Conservation (phyloP, 2,888 invertebrate species). For the Ametastegia equiseti region DNA sequence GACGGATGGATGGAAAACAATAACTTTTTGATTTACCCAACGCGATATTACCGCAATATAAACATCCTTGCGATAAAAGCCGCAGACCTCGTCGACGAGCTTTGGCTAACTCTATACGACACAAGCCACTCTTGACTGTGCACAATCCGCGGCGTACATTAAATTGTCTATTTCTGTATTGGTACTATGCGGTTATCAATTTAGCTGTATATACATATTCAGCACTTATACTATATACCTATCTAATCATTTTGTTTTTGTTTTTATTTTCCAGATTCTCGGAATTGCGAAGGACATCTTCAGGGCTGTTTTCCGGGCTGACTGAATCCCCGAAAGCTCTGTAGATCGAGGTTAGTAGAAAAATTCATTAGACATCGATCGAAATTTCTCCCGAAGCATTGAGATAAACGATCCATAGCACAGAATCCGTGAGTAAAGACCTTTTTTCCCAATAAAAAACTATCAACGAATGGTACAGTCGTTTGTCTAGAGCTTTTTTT, state of each 20-base stretch:
- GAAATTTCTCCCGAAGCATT: background rate
- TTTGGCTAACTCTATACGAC: background rate
- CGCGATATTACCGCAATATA: slow-evolving; percentile 63
- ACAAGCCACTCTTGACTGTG: background rate
- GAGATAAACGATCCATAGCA: too few species aligned
- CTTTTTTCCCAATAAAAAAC: too few species aligned
- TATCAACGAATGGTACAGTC: too few species aligned
- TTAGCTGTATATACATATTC: too few species aligned
- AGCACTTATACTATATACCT: too few species aligned
- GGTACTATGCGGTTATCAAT: background rate
- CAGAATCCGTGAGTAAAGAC: too few species aligned
- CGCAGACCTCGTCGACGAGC: background rate
- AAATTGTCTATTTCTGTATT: background rate
- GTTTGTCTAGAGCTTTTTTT: too few species aligned
- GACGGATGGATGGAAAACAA: slow-evolving; percentile 62
- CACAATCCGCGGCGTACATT: background rate
- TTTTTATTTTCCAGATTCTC: background rate
- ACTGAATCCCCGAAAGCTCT: background rate
- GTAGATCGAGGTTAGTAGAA: background rate
- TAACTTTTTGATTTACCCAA: slow-evolving; percentile 64
- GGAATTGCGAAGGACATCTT: background rate
- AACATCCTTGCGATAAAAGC: slow-evolving; percentile 47
- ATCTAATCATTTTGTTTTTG: background rate
- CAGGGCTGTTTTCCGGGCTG: background rate
- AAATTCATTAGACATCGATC: background rate